Base-by-base conservation (phyloP, 2,797 vertebrate species). In the Spatula clypeata region DNA sequence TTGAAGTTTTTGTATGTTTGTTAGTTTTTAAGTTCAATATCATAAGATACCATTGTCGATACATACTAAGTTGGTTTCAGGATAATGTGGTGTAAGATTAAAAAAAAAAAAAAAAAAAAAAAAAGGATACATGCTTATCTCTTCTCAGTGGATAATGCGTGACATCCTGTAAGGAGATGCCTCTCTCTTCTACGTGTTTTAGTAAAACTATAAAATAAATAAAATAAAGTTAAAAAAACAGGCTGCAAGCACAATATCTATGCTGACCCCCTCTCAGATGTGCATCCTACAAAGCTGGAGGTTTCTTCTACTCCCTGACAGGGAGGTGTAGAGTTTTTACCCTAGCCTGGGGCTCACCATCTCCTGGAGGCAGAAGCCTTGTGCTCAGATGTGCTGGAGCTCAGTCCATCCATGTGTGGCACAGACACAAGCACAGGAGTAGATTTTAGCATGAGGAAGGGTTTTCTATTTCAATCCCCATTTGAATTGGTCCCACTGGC, bases 341-440 rank as follows among this genome's bases (percentile, higher is more conserved):
- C 70, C 54, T 60, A 65, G 62, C 27, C 31, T 62, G 53, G 51
- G 38, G 42, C 51, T 91, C 0, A 0, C 62, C 49, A 49, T 49
- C 42, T 92, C 87, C 79, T 47, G 53, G 54, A 75, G 85, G 26
- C 51, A 75, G 38, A 66, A 88, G 12, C 67, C 62, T 96, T 79
- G 76, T 27, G 64, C 55, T 96, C 86, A 82, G 71, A 92, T 84
- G 80, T 93, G 82, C 62, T 88, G 88, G 79, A 90, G 53, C 70
- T 81, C 67, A 36, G 34, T 42, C 70, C 55, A 9, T 47, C 86
- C 86, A 82, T 65, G 27, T 92, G 90, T 86, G 80, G 44, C 80
- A 77, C 89, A 95, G 86, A 64, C 11, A 70, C 0, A 6, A 86
- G 61, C 14, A 9, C 1, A 3, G 80, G 61, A 81, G 27, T 9